Evolutionary conservation across 2,888 invertebrate genomes (phyloP).

Genomic region (Drosophila falleni): DNA sequence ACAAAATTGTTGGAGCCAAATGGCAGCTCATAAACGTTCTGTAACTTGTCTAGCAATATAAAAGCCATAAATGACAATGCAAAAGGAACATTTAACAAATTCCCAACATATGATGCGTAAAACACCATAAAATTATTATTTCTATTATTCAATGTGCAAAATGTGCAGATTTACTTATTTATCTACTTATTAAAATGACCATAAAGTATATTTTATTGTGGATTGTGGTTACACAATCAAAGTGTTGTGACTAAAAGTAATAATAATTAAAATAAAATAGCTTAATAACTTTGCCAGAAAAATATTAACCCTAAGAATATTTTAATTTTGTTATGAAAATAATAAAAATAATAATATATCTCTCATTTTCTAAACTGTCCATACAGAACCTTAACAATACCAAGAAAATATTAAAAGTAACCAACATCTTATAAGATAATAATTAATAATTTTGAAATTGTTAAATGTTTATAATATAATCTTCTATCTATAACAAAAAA

Average conservation of each 20-base stretch:
- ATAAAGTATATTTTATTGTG: neutral
- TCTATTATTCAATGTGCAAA: neutral
- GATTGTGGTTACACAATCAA: no score
- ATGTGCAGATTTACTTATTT: neutral
- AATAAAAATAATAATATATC: no score
- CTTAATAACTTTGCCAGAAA: no score
- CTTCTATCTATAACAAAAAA: neutral
- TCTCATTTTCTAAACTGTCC: no score
- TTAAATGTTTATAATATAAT: neutral
- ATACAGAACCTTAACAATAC: no score
- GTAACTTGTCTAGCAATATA: slow-evolving; percentile 47
- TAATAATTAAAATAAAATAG: no score
- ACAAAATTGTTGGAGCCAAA: slow-evolving; percentile 48
- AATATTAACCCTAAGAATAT: no score
- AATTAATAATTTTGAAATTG: no score
- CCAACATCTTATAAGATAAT: no score
- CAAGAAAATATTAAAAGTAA: no score
- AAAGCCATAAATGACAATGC: slow-evolving; percentile 31
- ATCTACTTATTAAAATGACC: neutral
- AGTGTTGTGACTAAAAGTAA: no score
- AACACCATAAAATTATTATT: slow-evolving; percentile 2
- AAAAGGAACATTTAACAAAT: slow-evolving; percentile 1
- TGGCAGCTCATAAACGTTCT: slow-evolving; percentile 59
- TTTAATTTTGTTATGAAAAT: no score
- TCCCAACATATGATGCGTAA: slow-evolving; percentile 8